A percentile compares a stretch with the other conserved stretches of the same genome.
These are phyloP conservation scores for Eupelmus urozonus DNA, from an alignment of 2,888 invertebrate genomes.

Conservation along the genomic window DNA sequence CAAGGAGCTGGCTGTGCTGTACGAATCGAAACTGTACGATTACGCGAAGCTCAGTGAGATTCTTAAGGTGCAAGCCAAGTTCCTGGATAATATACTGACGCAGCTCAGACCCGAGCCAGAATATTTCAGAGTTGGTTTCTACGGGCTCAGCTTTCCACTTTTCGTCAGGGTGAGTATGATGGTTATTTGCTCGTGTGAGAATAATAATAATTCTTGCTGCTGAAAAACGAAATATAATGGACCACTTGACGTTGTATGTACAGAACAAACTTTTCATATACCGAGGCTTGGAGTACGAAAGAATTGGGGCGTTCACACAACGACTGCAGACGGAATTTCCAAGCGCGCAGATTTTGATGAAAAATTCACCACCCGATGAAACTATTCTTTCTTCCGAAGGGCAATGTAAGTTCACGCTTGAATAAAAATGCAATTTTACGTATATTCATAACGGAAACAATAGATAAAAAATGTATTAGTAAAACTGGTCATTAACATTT, in stretches of 20 bases:
- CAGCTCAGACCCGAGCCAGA: constrained; percentile 94
- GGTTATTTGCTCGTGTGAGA: neutral
- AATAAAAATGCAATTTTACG: too few relatives aligned
- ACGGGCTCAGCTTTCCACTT: constrained; percentile 94
- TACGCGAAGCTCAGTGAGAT: constrained; percentile 92
- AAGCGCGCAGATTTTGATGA: constrained; percentile 93
- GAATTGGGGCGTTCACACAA: constrained; percentile 95
- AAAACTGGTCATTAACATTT: too few relatives aligned
- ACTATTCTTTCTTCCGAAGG: constrained; percentile 90
- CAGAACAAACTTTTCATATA: constrained; percentile 97
- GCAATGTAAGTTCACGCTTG: constrained; percentile 81
- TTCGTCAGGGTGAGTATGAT: constrained; percentile 87
- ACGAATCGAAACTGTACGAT: constrained; percentile 91
- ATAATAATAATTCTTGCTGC: too few relatives aligned
- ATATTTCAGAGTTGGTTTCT: constrained; percentile 97
- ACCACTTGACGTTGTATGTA: constrained; percentile 62
- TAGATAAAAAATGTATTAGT: too few relatives aligned
- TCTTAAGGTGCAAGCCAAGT: constrained; percentile 90
- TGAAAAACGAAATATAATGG: constrained; percentile 20
- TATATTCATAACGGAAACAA: too few relatives aligned
- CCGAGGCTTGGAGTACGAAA: constrained; percentile 95
- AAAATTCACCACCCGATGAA: constrained; percentile 94
- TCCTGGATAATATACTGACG: constrained; percentile 93
- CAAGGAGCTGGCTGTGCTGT: constrained; percentile 91
- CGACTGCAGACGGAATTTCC: constrained; percentile 96